These are phyloP conservation scores for Samia ricini DNA, from an alignment of 1,140 invertebrate genomes.

Conservation along the genomic window DNA sequence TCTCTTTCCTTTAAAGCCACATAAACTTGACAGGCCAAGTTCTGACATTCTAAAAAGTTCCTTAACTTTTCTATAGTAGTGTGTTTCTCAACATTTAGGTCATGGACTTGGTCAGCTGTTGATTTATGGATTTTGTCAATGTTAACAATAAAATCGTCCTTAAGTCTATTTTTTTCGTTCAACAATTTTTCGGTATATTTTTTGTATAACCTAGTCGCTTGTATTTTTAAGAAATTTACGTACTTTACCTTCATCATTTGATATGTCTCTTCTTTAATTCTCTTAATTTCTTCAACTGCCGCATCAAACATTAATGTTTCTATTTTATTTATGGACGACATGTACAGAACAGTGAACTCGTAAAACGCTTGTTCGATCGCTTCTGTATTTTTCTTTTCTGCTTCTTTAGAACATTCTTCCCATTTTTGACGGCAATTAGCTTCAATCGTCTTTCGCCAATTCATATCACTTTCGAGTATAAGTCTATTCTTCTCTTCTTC, in stretches of 20 bases:
- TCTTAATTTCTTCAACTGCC: conserved; percentile 42
- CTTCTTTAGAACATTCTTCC: conserved; percentile 33
- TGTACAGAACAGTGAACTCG: conserved; percentile 50
- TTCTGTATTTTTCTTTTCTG: conserved; percentile 39
- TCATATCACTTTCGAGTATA: conserved; percentile 41
- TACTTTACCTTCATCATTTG: conserved; percentile 42
- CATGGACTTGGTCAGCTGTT: conserved; percentile 43
- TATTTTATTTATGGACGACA: conserved; percentile 44
- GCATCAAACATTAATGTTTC: conserved; percentile 47
- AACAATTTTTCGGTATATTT: conserved; percentile 40
- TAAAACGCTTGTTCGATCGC: conserved; percentile 50
- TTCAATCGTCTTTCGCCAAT: conserved; percentile 45
- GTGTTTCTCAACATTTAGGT: conserved; percentile 61
- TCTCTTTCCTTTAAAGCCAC: conserved; percentile 61
- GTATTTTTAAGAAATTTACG: conserved; percentile 38
- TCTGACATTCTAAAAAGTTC: conserved; percentile 52
- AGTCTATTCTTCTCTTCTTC: conserved; percentile 37
- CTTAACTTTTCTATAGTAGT: conserved; percentile 52
- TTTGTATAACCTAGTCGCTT: conserved; percentile 51
- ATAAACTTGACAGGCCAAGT: conserved; percentile 64
- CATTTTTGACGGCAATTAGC: conserved; percentile 29
- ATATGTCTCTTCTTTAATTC: conserved; percentile 34
- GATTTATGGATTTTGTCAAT: conserved; percentile 33
- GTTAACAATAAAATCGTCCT: conserved; percentile 41
- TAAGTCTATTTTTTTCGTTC: conserved; percentile 40